Base-by-base conservation (phyloP, 1,140 invertebrate species). In the Conopomorpha cramerella region DNA sequence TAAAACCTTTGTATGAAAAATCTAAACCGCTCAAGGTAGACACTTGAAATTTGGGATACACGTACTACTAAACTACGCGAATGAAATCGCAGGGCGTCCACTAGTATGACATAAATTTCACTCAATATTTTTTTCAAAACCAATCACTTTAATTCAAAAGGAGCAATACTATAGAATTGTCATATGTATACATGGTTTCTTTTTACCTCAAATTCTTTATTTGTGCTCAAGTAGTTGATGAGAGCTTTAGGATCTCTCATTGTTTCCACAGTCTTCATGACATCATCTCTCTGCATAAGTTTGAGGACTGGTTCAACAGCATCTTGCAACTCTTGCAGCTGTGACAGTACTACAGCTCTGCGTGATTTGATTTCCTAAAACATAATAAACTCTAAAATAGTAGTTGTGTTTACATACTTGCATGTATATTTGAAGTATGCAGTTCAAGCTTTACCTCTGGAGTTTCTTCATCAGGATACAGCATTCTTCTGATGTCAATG, bases 231-330 rank as follows among this genome's bases (percentile, higher is more conserved):
- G 62, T 88, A 95, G 49, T 95, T 95, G 35, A 95, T 89, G 2
- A 99, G 81, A 43, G 94, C 89, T 77, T 95, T 92, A 1, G 92
- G 92, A 76, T 98, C 95, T 45, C 95, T 84, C 83, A 90, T 92
- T 46, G 86, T 92, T 51, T 95, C 90, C 79, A 98, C 94, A 51
- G 92, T 92, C 51, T 93, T 90, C 78, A 93, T 89, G 2, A 95
- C 87, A 73, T 96, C 92, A 46, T 91, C 89, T 57, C 92, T 82
- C 46, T 88, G 87, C 83, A 98, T 91, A 27, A 98, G 86, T 36
- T 86, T 80, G 11, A 92, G 76, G 39, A 96, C 89, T 10, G 88
- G 86, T 34, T 93, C 86, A 4, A 91, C 92, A 51, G 91, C 90
- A 58, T 88, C 85, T 65, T 96, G 90, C 13, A 96, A 78, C 46